phyloP scores from a whole-genome alignment of 2,797 vertebrate genomes.

The Phylloscopus collybita region DNA sequence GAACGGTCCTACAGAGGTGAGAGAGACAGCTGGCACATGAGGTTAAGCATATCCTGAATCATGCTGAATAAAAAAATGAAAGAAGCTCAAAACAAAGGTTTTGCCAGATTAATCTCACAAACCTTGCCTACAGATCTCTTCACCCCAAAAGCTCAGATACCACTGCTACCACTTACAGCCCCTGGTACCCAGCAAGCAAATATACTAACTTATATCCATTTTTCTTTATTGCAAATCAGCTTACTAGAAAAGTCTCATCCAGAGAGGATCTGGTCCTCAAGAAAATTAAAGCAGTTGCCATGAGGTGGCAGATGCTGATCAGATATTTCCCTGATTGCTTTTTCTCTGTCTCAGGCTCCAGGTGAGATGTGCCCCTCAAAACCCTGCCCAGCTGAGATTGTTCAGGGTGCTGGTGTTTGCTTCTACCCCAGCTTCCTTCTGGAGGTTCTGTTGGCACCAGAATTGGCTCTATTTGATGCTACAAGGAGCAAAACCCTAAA shows the following conservation, averaged over 20 bases:
- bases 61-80: background rate
- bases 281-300: background rate
- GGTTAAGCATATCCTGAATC: background rate
- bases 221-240: background rate
- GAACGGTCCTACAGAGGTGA: background rate
- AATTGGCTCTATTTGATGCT: background rate
- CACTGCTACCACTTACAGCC: fast-evolving
- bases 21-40: background rate
- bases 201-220: background rate
- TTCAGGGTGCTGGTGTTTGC: background rate
- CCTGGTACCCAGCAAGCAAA: fast-evolving
- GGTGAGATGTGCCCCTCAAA: background rate
- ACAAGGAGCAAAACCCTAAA: background rate
- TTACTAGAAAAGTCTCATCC: background rate
- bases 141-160: background rate
- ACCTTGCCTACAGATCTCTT: fast-evolving
- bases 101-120: background rate
- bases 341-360: background rate
- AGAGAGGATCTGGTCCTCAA: background rate
- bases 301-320: conserved; percentile 18
- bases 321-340: background rate
- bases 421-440: background rate
- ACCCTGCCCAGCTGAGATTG: background rate
- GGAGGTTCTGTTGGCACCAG: background rate
- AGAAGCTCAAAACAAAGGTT: background rate